These are phyloP conservation scores for Anableps anableps DNA, from an alignment of 2,797 vertebrate species.

Conservation along the genomic window DNA sequence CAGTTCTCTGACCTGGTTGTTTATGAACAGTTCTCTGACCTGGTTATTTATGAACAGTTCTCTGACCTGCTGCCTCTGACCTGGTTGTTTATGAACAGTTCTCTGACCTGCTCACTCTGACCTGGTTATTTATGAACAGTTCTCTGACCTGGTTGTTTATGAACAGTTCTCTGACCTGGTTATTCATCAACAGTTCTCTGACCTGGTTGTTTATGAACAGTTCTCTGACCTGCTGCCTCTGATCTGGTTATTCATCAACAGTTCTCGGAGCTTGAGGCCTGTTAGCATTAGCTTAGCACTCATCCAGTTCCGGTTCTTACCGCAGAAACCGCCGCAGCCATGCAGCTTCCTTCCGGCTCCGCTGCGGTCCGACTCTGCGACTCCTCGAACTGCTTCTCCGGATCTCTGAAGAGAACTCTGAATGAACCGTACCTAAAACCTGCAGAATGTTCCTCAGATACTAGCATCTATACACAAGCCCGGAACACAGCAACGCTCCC, in stretches of 20 bases:
- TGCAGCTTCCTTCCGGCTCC: slow-evolving; percentile 40
- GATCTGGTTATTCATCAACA: background rate
- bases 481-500: background rate
- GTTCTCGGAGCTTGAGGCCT: background rate
- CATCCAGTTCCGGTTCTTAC: slow-evolving; percentile 48
- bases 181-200: background rate
- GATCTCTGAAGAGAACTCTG: background rate
- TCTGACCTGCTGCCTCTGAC: background rate
- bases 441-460: too few relatives aligned
- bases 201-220: background rate
- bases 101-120: background rate
- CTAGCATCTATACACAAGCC: background rate
- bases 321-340: slow-evolving; percentile 74
- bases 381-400: rapidly evolving
- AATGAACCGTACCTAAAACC: too few relatives aligned
- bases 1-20: too few relatives aligned
- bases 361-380: background rate
- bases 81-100: background rate
- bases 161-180: background rate
- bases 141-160: background rate
- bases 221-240: background rate
- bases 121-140: background rate
- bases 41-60: background rate
- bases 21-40: background rate
- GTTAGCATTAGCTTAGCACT: slow-evolving; percentile 56